Evolutionary conservation across 2,888 invertebrate species (phyloP), one percentile per base, ranked within the genome.

Genomic region (Drosophila tripunctata): DNA sequence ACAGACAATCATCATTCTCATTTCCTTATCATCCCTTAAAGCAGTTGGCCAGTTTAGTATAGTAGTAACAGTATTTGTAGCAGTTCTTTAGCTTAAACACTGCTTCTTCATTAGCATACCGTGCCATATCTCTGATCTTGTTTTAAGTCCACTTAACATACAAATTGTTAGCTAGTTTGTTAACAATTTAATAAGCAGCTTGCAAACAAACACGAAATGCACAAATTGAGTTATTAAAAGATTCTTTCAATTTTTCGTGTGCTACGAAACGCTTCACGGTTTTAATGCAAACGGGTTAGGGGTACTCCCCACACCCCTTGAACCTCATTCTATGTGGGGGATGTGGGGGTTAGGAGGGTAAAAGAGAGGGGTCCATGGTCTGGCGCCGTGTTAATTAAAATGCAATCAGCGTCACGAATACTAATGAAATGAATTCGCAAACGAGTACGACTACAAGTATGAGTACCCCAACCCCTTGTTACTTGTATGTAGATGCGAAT

Each of bases 371-470:
- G 14, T 45, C 66, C 71, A 54, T 60, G 87, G 52, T 41, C 63
- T 87, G 85, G 87, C 86, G 86, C 77, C 79, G 68, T 51, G 80
- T 88, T 88, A 79, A 86, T 88, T 83, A 86, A 88, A 88, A 86
- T 88, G 87, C 87, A 88, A 83, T 88, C 87, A 83, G 77, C 65
- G 88, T 88, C 78, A 80, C 77, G 87, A 76, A 86, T 88, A 83
- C 88, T 86, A 83, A 83, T 83, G 70, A 88, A 76, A 73, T 79
- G 67, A 71, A 75, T 78, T 68, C 67, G 72, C 76, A 38, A n/a
- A 51, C 76, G 40, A 75, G 70, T 54, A 45, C 45, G 22, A 35
- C 35, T 58, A 14, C 50, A 17, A 31, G 44, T 45, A 3, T 8
- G n/a, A 15, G 24, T 38, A 19, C 21, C 12, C 38, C 3, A 15